Evolutionary conservation across 2,797 vertebrate species (phyloP).

Genomic region (Melanotaenia pygmaea): DNA sequence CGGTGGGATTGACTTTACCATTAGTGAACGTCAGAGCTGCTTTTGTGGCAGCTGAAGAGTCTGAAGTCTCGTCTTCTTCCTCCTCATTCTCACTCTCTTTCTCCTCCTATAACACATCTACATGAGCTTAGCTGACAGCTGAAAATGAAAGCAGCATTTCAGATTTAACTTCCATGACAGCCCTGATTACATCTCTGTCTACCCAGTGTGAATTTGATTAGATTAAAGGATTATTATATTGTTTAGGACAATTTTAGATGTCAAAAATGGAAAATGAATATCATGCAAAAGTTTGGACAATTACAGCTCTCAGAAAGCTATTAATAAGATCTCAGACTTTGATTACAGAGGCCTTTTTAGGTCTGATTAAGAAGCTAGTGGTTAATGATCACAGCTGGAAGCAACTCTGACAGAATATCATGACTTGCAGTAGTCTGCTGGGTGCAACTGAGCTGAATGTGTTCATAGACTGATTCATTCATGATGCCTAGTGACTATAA

Average conservation of each 20-base stretch:
- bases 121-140: conserved; percentile 58
- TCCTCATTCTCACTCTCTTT: conserved; percentile 93
- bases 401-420: background rate
- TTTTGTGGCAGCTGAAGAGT: conserved; percentile 66
- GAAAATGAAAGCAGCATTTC: background rate
- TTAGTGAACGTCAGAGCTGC: conserved; percentile 29
- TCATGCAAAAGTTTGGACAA: background rate
- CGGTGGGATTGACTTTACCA: conserved; percentile 47
- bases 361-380: background rate
- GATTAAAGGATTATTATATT: background rate
- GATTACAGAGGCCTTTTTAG: background rate
- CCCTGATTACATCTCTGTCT: conserved; percentile 5
- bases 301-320: background rate
- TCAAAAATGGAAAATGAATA: background rate
- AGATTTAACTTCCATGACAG: background rate
- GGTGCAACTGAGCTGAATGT: background rate
- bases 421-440: background rate
- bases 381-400: no score
- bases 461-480: background rate
- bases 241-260: background rate
- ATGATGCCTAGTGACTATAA: background rate
- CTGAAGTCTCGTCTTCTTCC: conserved; percentile 82
- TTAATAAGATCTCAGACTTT: background rate
- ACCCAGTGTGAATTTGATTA: background rate
- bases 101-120: conserved; percentile 86